Base-by-base conservation (phyloP, 2,888 invertebrate species). In the Busseola fusca region DNA sequence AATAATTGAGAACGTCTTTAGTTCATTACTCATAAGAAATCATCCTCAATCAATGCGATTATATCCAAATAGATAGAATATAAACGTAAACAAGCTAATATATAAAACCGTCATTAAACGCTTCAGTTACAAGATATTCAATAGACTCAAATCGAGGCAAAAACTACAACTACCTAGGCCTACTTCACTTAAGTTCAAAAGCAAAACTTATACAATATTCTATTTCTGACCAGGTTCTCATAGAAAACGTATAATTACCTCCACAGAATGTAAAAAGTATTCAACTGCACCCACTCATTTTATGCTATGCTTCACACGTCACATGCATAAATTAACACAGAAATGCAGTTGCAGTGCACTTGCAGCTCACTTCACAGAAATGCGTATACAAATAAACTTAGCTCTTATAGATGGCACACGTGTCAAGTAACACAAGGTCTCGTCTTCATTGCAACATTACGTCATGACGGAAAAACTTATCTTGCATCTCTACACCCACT, bases 331-430 rank as follows among this genome's bases (percentile, higher is more conserved):
- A 76, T 71, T 76, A 69, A 34, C 65, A 72, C 66, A 76, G 40
- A 62, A 59, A 69, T 71, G 77, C 72, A 68, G n/a, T 25, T 66
- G 74, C 72, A 76, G 14, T 50, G 48, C 82, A 48, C 48, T 64
- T 50, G 74, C 68, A 50, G 50, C 72, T 64, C 56, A 85, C 85
- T 85, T 80, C 75, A 73, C 25, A 57, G n/a, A 52, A 83, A 80
- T 85, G 78, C 84, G 69, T 83, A 76, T 69, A 85, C 82, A 82
- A 84, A 86, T 84, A 86, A 76, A 78, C 78, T 75, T 66, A 67
- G 76, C 73, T 80, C 78, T 85, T 72, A 84, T 80, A 84, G 75
- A 84, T 78, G 78, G 74, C 80, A 87, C 87, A 88, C 87, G 87
- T 87, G 89, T 85, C 83, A 66, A 75, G 64, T 84, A 78, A 74